Conservation (phyloP, 1,140 invertebrate species). For the Hylyphantes graminicola region DNA sequence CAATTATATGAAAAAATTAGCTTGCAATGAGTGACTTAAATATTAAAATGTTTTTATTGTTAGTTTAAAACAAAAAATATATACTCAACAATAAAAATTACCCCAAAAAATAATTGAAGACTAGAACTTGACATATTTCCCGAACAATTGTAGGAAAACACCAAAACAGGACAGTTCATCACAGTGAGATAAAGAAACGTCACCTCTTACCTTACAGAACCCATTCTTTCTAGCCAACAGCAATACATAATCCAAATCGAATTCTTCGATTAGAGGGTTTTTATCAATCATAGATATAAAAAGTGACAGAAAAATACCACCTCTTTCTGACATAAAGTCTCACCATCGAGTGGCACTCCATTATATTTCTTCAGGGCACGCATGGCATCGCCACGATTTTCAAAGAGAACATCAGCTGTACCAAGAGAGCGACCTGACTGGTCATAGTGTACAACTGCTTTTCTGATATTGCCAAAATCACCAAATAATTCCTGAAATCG, state of each 20-base stretch:
- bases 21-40: too few species aligned
- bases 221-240: too few species aligned
- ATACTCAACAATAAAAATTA: too few species aligned
- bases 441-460: slow-evolving; percentile 96
- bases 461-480: slow-evolving; percentile 93
- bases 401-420: slow-evolving; percentile 97
- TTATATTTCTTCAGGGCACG: slow-evolving; percentile 98
- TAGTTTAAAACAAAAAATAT: too few species aligned
- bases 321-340: slow-evolving; percentile 60
- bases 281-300: slow-evolving; percentile 35
- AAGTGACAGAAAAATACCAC: slow-evolving; percentile 54
- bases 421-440: slow-evolving; percentile 94
- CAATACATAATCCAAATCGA: slow-evolving; percentile 12
- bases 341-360: slow-evolving; percentile 94
- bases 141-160: too few species aligned
- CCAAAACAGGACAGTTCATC: not conserved
- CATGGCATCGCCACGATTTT: slow-evolving; percentile 88
- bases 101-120: too few species aligned
- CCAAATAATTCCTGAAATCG: slow-evolving; percentile 86
- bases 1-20: too few species aligned
- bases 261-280: slow-evolving; percentile 21
- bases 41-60: too few species aligned
- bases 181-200: slow-evolving; percentile 5
- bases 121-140: too few species aligned
- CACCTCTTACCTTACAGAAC: slow-evolving; percentile 39